Base-by-base conservation (phyloP, 2,888 invertebrate species). In the Elmis aenea region DNA sequence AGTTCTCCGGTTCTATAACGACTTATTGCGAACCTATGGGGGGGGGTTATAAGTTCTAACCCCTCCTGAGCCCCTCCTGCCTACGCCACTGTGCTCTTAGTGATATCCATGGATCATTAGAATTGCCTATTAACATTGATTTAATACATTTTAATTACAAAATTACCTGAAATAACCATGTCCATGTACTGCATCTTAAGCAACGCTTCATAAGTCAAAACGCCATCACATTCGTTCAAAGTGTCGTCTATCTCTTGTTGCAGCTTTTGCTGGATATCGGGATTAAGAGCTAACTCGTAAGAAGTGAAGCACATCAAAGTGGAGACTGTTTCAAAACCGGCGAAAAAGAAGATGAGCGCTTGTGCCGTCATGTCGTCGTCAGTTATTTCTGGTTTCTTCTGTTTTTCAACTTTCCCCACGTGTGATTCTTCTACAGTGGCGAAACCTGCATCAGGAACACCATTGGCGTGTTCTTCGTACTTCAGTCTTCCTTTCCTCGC, bases 241-340 rank as follows among this genome's bases (percentile, higher is more conserved):
- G n/a, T n/a, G n/a, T n/a, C n/a, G n/a, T n/a, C n/a, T n/a, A n/a
- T n/a, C n/a, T n/a, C n/a, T 14, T 4, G 31, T 31, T 66, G 66
- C 1, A 81, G 59, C 32, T 58, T 70, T 2, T 71, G 65, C 55
- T 81, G 81, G 0, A 77, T 58, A 0, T 80, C 76, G 10, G 73
- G 71, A 59, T 80, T 71, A 2, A 73, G 33, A 15, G 76, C 76
- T 14, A 81, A 51, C 56, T 80, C 79, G 25, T 77, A 69, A 0
- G 75, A 58, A 0, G 72, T 52, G 40, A 79, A 77, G 1, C 66
- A 68, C 52, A 73, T 62, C 2, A 66, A 51, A 34, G 67, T 66
- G 0, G 73, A 67, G 0, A 68, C 66, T 1, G 71, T 65, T 26
- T 74, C 73, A 43, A 71, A 74, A 2, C 74, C 75, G 13, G 71